A percentile compares a stretch with the other conserved stretches of the same genome.
These are phyloP conservation scores for Podarcis cretensis DNA, from an alignment of 2,113 vertebrate species.

Conservation along the genomic window DNA sequence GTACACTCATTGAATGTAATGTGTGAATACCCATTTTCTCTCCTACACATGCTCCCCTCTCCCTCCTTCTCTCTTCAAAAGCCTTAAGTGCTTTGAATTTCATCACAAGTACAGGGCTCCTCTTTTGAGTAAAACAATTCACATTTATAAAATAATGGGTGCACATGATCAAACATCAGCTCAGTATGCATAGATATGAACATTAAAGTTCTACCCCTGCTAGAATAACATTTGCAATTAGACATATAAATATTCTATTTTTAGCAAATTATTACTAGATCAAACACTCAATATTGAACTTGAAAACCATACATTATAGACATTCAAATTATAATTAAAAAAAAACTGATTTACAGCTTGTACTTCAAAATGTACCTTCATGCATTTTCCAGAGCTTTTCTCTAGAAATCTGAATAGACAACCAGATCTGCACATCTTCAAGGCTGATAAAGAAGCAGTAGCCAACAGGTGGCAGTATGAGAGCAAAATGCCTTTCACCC, in stretches of 20 bases:
- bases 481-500: neutral
- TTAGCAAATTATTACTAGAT: neutral
- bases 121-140: neutral
- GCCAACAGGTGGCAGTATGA: conserved; percentile 11
- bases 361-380: neutral
- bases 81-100: neutral
- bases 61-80: neutral
- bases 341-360: neutral
- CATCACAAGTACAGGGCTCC: neutral
- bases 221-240: neutral
- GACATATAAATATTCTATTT: neutral
- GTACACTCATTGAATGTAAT: neutral
- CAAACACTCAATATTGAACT: neutral
- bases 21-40: no score
- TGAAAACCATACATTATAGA: neutral
- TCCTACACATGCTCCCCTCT: no score
- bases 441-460: neutral
- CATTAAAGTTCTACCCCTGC: neutral
- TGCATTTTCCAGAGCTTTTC: neutral
- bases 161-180: neutral
- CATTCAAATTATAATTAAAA: neutral
- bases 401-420: neutral
- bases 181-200: neutral
- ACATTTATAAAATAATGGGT: neutral
- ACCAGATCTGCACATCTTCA: neutral